Conservation (phyloP, 2,888 invertebrate species). For the Epistrophe eligans region DNA sequence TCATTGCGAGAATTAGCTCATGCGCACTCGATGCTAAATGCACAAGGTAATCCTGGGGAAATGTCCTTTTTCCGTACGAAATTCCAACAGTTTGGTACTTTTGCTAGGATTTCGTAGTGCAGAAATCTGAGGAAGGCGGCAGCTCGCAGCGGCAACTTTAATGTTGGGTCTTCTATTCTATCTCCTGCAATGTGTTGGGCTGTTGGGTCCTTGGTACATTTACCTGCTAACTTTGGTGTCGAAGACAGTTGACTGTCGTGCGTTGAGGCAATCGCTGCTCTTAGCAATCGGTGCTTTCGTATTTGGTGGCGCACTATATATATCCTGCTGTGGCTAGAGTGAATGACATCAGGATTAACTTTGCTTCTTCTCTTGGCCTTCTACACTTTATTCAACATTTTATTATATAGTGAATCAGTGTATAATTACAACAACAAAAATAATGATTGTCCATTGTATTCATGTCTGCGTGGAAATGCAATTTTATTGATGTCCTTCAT, state of each 20-base stretch:
- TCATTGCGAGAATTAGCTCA: slow-evolving; percentile 62
- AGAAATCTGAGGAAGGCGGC: slow-evolving; percentile 63
- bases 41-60: slow-evolving; percentile 58
- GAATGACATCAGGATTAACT: slow-evolving; percentile 63
- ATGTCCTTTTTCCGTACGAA: slow-evolving; percentile 55
- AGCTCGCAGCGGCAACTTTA: slow-evolving; percentile 36
- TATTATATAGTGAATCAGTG: slow-evolving; percentile 45
- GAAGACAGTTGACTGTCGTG: slow-evolving; percentile 70
- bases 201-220: slow-evolving; percentile 50
- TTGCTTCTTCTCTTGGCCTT: slow-evolving; percentile 46
- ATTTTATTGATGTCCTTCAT: slow-evolving; percentile 53
- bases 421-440: slow-evolving; percentile 12
- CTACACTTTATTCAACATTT: slow-evolving; percentile 31
- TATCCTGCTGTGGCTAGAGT: slow-evolving; percentile 30
- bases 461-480: slow-evolving; percentile 47
- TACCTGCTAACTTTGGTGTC: slow-evolving; percentile 67
- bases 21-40: slow-evolving; percentile 52
- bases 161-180: slow-evolving; percentile 13
- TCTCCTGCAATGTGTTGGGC: not conserved
- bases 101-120: slow-evolving; percentile 41
- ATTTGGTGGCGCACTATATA: slow-evolving; percentile 20
- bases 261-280: slow-evolving; percentile 72
- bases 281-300: slow-evolving; percentile 66
- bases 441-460: slow-evolving; percentile 1
- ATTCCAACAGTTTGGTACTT: slow-evolving; percentile 39